phyloP scores from a whole-genome alignment of 2,113 vertebrate genomes.

The Callionymus lyra region DNA sequence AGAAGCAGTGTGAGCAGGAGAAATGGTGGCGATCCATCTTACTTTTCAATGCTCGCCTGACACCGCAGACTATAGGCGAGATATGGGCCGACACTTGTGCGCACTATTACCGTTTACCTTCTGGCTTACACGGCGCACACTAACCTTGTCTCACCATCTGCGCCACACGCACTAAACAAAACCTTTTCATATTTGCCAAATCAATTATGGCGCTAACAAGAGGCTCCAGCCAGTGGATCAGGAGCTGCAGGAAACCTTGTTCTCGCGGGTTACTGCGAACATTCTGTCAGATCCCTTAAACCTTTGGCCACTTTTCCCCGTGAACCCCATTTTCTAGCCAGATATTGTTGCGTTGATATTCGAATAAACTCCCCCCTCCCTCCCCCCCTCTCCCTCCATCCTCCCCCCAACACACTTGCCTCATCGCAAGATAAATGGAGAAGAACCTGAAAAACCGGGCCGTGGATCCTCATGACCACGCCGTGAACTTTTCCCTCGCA shows the following conservation, averaged over 20 bases:
- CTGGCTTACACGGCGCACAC: conserved; percentile 51
- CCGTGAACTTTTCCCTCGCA: conserved; percentile 84
- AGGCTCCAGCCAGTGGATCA: background rate
- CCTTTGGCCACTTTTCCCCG: background rate
- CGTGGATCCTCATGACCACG: conserved; percentile 83
- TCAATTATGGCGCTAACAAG: conserved; percentile 25
- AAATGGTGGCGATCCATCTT: conserved; percentile 99
- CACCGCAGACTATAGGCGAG: conserved; percentile 91
- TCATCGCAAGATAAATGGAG: conserved; percentile 72
- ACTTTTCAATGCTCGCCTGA: conserved; percentile 98
- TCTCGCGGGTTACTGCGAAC: no score
- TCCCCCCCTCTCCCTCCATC: conserved; percentile 1
- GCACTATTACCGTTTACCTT: conserved; percentile 69
- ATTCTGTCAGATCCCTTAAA: no score
- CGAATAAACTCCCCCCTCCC: conserved; percentile 55
- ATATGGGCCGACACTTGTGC: conserved; percentile 79
- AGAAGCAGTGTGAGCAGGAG: conserved; percentile 88
- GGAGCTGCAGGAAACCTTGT: background rate
- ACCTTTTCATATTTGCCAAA: conserved; percentile 25
- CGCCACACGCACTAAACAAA: conserved; percentile 32
- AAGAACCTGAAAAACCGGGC: conserved; percentile 81
- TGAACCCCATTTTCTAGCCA: conserved; percentile 5
- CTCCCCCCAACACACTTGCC: conserved; percentile 48
- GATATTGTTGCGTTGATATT: no score
- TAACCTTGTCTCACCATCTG: conserved; percentile 59